Percentiles rank a stretch among this genome's conserved stretches.
phyloP scores from a whole-genome alignment of 2,113 vertebrate genomes.

The Saguinus midas region DNA sequence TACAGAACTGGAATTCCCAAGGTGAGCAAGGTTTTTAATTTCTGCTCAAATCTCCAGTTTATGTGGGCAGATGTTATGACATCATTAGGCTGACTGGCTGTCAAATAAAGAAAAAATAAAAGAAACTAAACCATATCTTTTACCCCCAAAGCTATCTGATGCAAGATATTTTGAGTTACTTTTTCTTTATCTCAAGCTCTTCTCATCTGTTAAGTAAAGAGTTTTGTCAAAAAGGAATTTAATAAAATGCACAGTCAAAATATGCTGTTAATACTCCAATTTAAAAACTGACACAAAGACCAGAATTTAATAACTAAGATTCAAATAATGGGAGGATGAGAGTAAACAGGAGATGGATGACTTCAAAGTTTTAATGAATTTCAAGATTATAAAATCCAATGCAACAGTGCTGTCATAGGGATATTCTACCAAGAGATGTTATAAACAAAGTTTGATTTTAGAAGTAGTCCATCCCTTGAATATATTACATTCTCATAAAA shows the following conservation, averaged over 20 bases:
- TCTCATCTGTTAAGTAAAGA: neutral
- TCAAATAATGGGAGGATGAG: neutral
- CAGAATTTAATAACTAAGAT: slow-evolving; percentile 39
- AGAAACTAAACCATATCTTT: slow-evolving; percentile 29
- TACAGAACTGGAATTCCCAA: slow-evolving; percentile 28
- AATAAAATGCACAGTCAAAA: slow-evolving; percentile 59
- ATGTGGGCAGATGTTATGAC: neutral
- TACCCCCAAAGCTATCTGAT: slow-evolving; percentile 14
- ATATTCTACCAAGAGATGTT: neutral
- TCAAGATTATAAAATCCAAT: neutral
- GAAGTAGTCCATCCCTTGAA: neutral
- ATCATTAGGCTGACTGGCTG: neutral
- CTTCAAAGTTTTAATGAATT: slow-evolving; percentile 40
- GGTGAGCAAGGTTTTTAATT: neutral
- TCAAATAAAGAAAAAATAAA: slow-evolving; percentile 61
- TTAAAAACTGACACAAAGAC: slow-evolving; percentile 27
- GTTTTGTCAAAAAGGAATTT: slow-evolving; percentile 50
- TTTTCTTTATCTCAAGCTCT: slow-evolving; percentile 32
- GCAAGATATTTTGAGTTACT: slow-evolving; percentile 35
- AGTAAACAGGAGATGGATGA: neutral
- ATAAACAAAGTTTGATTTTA: neutral
- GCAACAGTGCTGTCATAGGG: neutral
- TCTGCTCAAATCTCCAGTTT: neutral
- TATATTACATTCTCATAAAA: neutral
- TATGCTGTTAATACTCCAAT: neutral